phyloP scores from a whole-genome alignment of 2,888 invertebrate genomes.

The Troglohyphantes excavatus region DNA sequence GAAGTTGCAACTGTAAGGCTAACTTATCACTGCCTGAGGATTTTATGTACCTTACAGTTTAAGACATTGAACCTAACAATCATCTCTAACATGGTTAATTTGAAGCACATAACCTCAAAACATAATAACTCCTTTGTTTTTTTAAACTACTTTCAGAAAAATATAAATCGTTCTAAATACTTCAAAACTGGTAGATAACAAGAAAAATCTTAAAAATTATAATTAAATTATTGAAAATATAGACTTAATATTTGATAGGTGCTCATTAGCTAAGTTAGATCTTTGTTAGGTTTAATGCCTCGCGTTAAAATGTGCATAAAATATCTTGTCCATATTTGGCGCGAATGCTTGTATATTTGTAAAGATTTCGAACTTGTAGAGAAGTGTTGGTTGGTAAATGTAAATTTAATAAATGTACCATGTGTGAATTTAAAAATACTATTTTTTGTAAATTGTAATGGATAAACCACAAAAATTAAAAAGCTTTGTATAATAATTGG shows the following conservation, averaged over 20 bases:
- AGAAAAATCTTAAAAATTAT: too few species aligned
- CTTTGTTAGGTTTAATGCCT: not conserved
- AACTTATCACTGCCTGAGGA: conserved; percentile 73
- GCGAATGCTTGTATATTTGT: conserved; percentile 40
- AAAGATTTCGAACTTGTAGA: not conserved
- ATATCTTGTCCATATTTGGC: not conserved
- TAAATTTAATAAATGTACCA: not conserved
- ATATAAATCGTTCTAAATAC: too few species aligned
- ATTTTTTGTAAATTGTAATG: not conserved
- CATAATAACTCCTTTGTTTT: too few species aligned
- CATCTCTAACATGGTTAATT: not conserved
- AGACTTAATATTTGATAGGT: too few species aligned
- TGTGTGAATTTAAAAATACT: not conserved
- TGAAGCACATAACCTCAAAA: not conserved
- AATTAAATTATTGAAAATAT: too few species aligned
- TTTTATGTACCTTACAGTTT: conserved; percentile 35
- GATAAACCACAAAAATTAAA: too few species aligned
- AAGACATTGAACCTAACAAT: not conserved
- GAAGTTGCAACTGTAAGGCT: conserved; percentile 65
- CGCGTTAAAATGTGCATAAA: conserved; percentile 9
- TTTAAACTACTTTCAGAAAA: too few species aligned
- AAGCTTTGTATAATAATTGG: not conserved
- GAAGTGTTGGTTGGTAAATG: not conserved
- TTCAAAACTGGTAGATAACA: too few species aligned
- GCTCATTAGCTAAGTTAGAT: too few species aligned